Base-by-base conservation (phyloP, 2,888 invertebrate genomes). In the Hirtodrosophila duncani region DNA sequence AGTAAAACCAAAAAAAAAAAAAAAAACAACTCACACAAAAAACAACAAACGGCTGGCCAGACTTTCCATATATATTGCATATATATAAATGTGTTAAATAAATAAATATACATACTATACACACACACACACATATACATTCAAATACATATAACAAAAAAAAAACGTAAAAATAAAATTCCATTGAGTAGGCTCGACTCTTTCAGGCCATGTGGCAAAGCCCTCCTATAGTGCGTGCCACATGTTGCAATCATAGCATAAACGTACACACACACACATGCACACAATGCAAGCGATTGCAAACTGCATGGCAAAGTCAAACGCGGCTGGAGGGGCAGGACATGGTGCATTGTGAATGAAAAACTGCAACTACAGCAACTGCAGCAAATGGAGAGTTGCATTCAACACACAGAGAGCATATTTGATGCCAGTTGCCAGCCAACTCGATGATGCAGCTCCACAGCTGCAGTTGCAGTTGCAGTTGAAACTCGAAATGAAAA, bases 21-120 rank as follows among this genome's bases (percentile, higher is more conserved):
- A 56, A 60, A 45, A 62, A 61, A 42, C 43, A 71, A 61, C 38
- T 9, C 38, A 13, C 20, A 49, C 24, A 38, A 49, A 42, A 39
- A 20, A 53, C 34, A 38, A 45, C 33, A 43, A 55, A 41, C 9
- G 3, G n/a, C 20, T 49, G 48, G 45, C 52, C 63, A 53, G 62
- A 48, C 52, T 51, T 18, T 45, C 33, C 23, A 33, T 11, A 6
- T 21, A 26, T 29, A 34, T 34, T 29, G 8, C 27, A 26, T 34
- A 67, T 62, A 65, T 63, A 56, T 61, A 80, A 69, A 74, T 78
- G 81, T 81, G 74, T 75, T 81, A 65, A 78, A 81, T 74, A 81
- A 81, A 75, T 72, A 72, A 46, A 48, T 49, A 51, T 49, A 59
- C 41, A 34, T 48, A 9, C n/a, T 24, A 14, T 21, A 4, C 6